These are phyloP conservation scores for Malurus melanocephalus DNA, from an alignment of 2,113 vertebrate species.

Conservation along the genomic window DNA sequence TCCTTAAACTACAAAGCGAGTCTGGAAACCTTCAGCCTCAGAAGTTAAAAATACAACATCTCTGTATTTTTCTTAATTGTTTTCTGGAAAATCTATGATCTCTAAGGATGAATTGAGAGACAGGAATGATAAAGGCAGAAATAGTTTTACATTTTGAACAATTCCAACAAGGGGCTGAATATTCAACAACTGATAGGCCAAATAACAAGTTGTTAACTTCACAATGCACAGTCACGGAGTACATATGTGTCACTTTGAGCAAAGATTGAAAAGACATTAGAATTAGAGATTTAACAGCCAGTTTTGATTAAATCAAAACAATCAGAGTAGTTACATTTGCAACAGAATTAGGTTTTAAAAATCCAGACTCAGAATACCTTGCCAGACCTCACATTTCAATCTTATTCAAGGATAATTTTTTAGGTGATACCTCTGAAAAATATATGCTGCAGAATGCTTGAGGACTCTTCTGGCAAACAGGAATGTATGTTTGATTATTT, in stretches of 20 bases:
- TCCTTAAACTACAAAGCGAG: not conserved
- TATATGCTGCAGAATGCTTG: not conserved
- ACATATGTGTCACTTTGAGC: slow-evolving; percentile 56
- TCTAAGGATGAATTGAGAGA: slow-evolving; percentile 59
- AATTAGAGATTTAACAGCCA: slow-evolving; percentile 62
- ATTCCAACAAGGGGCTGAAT: slow-evolving; percentile 58
- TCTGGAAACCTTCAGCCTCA: slow-evolving; percentile 41
- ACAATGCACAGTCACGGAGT: slow-evolving; percentile 56
- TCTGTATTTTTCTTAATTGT: slow-evolving; percentile 55
- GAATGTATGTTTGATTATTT: not conserved
- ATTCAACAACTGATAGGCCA: slow-evolving; percentile 64
- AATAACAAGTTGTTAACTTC: slow-evolving; percentile 69
- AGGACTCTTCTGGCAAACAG: not conserved
- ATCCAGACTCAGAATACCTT: slow-evolving; percentile 13
- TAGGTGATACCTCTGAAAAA: slow-evolving; percentile 25
- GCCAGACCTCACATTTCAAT: slow-evolving; percentile 12
- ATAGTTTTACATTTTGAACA: slow-evolving; percentile 66
- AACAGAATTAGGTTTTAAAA: slow-evolving; percentile 30
- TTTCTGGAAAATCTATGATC: slow-evolving; percentile 48
- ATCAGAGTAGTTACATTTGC: slow-evolving; percentile 42
- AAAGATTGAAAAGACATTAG: slow-evolving; percentile 62
- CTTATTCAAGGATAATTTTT: slow-evolving; percentile 24
- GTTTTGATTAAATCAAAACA: slow-evolving; percentile 67
- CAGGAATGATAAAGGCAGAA: slow-evolving; percentile 51
- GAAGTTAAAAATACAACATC: slow-evolving; percentile 43